Evolutionary conservation across 2,888 invertebrate species (phyloP).

Genomic region (Hirtodrosophila confusa): DNA sequence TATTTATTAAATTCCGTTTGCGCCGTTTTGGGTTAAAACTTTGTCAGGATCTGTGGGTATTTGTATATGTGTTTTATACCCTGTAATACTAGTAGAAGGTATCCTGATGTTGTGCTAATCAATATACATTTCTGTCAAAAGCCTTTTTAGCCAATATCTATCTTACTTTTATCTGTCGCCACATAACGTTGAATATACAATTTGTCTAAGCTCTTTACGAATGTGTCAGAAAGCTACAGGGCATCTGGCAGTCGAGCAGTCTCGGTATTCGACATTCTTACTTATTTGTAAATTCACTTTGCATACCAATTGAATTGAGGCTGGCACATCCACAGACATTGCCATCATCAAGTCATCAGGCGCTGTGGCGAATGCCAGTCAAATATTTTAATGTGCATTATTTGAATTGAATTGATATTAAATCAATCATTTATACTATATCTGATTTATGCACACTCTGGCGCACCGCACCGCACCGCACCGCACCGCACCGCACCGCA

Average conservation of each 20-base stretch:
- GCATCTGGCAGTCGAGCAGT: not conserved
- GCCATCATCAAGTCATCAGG: slow-evolving; percentile 38
- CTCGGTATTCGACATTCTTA: too few relatives aligned
- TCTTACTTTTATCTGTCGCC: too few relatives aligned
- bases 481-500: not conserved
- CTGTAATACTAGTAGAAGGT: slow-evolving; percentile 5
- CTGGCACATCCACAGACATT: not conserved
- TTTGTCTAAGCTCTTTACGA: too few relatives aligned
- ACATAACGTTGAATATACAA: too few relatives aligned
- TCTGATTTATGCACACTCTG: slow-evolving; percentile 53
- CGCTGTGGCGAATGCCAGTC: slow-evolving; percentile 23
- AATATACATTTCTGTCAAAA: too few relatives aligned
- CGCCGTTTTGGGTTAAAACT: slow-evolving; percentile 62
- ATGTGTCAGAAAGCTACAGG: not conserved
- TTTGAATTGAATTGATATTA: slow-evolving; percentile 52
- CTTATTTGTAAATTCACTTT: slow-evolving; percentile 51
- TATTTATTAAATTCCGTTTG: slow-evolving; percentile 74
- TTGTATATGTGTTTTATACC: slow-evolving; percentile 23
- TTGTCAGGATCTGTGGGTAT: slow-evolving; percentile 32
- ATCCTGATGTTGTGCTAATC: not conserved
- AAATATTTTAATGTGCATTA: slow-evolving; percentile 62
- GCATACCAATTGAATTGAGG: slow-evolving; percentile 65
- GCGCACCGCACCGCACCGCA: not conserved
- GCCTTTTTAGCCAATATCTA: not conserved
- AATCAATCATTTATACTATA: slow-evolving; percentile 61